Conservation (phyloP, 2,797 vertebrate genomes). For the Calcarius lapponicus region DNA sequence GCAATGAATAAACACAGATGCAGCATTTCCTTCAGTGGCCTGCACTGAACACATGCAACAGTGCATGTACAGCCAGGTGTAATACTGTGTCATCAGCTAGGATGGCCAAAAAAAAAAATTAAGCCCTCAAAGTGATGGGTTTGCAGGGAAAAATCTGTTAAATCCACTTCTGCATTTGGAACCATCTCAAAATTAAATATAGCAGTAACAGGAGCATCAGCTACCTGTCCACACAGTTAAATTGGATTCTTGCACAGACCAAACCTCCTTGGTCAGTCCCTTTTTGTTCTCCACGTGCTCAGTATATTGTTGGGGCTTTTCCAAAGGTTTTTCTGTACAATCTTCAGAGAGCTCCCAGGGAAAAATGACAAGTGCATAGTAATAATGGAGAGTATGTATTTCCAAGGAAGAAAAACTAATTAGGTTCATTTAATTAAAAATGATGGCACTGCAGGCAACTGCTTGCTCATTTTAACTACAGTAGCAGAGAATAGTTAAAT, state of each 20-base stretch:
- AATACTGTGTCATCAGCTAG: neutral
- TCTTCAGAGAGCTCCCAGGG: neutral
- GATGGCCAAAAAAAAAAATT: neutral
- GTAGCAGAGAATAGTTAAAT: constrained; percentile 7
- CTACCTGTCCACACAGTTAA: neutral
- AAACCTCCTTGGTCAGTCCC: neutral
- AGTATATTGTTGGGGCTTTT: neutral
- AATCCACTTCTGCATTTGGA: neutral
- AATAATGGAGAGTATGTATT: constrained; percentile 22
- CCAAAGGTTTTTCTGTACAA: neutral
- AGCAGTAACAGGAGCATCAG: neutral
- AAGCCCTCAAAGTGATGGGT: neutral
- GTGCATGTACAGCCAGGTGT: neutral
- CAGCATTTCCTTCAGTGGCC: neutral
- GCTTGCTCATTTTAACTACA: constrained; percentile 53
- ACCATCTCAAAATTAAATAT: neutral
- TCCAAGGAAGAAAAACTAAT: constrained; percentile 46
- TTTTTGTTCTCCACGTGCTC: neutral
- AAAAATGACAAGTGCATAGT: neutral
- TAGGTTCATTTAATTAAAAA: constrained; percentile 60
- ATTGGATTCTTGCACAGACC: neutral
- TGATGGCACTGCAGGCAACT: constrained; percentile 21
- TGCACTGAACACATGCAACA: rapidly evolving
- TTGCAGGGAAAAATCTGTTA: neutral
- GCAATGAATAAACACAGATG: neutral